Evolutionary conservation across 2,888 invertebrate species (phyloP).

Genomic region (Cryptops parisi): DNA sequence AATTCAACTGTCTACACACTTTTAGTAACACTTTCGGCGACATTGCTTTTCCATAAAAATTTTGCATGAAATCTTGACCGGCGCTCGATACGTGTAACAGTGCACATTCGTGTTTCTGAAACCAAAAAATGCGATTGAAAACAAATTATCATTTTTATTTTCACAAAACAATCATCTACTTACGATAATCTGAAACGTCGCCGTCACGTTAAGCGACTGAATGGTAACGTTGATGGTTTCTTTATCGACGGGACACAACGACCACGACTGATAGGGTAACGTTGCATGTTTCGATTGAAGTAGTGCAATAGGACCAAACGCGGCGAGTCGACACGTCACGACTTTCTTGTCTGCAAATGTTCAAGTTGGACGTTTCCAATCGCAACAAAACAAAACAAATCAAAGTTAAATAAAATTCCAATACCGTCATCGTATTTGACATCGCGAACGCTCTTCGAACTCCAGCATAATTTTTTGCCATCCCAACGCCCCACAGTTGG

Average conservation of each 20-base stretch:
- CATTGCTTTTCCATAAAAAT: neutral
- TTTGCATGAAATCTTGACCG: neutral
- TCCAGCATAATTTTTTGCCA: neutral
- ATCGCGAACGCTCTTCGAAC: conserved; percentile 1
- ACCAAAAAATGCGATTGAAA: no score
- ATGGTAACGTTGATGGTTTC: neutral
- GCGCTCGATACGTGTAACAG: neutral
- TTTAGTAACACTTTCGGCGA: conserved; percentile 2
- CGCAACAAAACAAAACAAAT: no score
- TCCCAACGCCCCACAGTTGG: conserved; percentile 5
- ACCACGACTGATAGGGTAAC: conserved; percentile 6
- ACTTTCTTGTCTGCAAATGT: neutral
- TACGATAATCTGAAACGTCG: conserved; percentile 1
- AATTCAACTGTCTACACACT: no score
- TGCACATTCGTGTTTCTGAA: neutral
- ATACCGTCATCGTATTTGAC: conserved; percentile 9
- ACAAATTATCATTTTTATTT: neutral
- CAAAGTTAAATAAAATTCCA: no score
- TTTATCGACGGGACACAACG: neutral
- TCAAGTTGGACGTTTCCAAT: no score
- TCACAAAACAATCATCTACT: neutral
- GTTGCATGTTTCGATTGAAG: neutral
- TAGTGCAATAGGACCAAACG: neutral
- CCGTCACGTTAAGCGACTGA: neutral
- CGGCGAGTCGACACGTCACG: neutral